Conservation (phyloP, 1,140 invertebrate species). For the Glossosoma conforme region DNA sequence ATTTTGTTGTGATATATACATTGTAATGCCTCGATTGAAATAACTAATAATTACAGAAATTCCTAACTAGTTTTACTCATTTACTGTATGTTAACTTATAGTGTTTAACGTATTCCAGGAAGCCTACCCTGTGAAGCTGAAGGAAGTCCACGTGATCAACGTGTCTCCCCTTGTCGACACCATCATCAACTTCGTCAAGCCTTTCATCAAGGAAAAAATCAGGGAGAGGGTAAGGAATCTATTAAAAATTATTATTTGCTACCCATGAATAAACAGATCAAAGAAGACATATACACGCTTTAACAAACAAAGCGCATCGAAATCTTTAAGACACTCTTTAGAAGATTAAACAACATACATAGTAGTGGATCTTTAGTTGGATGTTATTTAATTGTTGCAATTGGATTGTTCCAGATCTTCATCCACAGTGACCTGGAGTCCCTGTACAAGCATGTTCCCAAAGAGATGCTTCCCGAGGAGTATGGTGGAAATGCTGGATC, state of each 20-base stretch:
- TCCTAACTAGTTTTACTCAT: too few relatives aligned
- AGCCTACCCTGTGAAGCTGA: slow-evolving; percentile 79
- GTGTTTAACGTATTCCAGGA: slow-evolving; percentile 50
- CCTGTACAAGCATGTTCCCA: slow-evolving; percentile 70
- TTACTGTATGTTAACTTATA: slow-evolving; percentile 1
- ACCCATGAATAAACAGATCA: too few relatives aligned
- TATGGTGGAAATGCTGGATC: slow-evolving; percentile 72
- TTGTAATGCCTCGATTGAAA: too few relatives aligned
- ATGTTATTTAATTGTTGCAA: too few relatives aligned
- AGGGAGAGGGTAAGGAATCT: slow-evolving; percentile 56
- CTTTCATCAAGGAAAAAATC: slow-evolving; percentile 82
- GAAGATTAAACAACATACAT: too few relatives aligned
- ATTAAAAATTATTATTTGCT: too few relatives aligned
- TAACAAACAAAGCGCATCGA: too few relatives aligned
- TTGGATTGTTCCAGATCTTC: slow-evolving; percentile 54
- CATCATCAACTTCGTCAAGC: slow-evolving; percentile 77
- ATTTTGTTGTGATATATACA: too few relatives aligned
- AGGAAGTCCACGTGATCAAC: slow-evolving; percentile 81
- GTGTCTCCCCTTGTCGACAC: slow-evolving; percentile 74
- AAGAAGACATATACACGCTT: too few relatives aligned
- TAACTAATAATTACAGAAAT: too few relatives aligned
- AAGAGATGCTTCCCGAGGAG: slow-evolving; percentile 71
- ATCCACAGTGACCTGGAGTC: slow-evolving; percentile 69
- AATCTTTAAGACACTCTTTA: too few relatives aligned
- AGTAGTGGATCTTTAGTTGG: too few relatives aligned